Base-by-base conservation (phyloP, 1,140 invertebrate species). In the Pomacea maculata region DNA sequence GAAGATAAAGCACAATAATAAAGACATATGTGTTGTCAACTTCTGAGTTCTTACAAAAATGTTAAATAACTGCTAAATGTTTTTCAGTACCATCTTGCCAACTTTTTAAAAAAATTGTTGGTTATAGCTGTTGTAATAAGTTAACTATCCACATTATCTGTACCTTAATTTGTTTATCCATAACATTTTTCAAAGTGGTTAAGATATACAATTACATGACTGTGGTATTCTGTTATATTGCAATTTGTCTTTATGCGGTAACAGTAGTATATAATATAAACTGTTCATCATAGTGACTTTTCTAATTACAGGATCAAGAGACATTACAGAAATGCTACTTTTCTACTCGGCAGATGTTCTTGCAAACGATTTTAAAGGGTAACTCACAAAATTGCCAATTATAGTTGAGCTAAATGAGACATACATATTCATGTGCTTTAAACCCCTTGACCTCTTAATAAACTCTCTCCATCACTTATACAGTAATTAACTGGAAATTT, bases 341-440 rank as follows among this genome's bases (percentile, higher is more conserved):
- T 86, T 86, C 71, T 83, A 88, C 67, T 85, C 78, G 55, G 88
- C 88, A 10, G 84, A 86, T 85, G 86, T 87, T 17, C 83, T 86
- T 81, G 79, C 70, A n/a, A 79, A 77, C 45, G 88, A 89, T 80
- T 25, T 77, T 15, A 89, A 88, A 83, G 88, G 88, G 88, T 89
- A 85, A 86, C 65, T 78, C 6, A 34, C 61, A 15, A 25, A 21
- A 34, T 14, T 52, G 4, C 1, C 25, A 63, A 14, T 65, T 77
- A 55, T 57, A 57, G 45, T 75, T 45, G 34, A 45, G 5, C 5
- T 1, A 45, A 45, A 45, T 45, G 34, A 45, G 34, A 45, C 34
- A 45, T 45, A n/a, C n/a, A n/a, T n/a, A n/a, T n/a, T n/a, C n/a
- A n/a, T n/a, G n/a, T n/a, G n/a, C n/a, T n/a, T n/a, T n/a, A n/a